Percentiles rank a stretch among this genome's conserved stretches.
phyloP scores from a whole-genome alignment of 2,888 invertebrate species.

The Coenonympha arcania region DNA sequence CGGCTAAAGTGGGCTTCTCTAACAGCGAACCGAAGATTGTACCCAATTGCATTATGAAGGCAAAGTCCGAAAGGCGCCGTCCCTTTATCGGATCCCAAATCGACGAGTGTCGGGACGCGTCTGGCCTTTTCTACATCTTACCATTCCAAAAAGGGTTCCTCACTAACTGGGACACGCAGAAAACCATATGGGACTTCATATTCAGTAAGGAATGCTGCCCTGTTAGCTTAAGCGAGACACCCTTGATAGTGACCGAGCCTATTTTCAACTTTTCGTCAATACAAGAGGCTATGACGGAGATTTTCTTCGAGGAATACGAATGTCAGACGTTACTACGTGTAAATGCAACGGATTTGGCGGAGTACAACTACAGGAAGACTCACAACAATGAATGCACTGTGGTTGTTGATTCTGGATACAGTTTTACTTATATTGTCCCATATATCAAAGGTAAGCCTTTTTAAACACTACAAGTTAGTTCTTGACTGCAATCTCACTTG shows the following conservation, averaged over 20 bases:
- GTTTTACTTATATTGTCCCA: constrained; percentile 95
- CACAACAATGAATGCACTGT: constrained; percentile 80
- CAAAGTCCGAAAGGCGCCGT: constrained; percentile 94
- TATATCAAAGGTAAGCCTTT: constrained; percentile 83
- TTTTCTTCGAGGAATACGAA: constrained; percentile 98
- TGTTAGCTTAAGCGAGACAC: constrained; percentile 83
- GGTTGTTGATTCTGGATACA: constrained; percentile 95
- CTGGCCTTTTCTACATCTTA: constrained; percentile 93
- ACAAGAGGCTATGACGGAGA: constrained; percentile 95
- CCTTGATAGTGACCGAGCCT: constrained; percentile 93
- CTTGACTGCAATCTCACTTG: too few species aligned
- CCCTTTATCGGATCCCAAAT: constrained; percentile 94
- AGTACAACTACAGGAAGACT: constrained; percentile 76
- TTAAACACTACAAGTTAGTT: too few species aligned
- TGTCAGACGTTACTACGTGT: constrained; percentile 86
- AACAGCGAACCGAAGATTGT: constrained; percentile 81
- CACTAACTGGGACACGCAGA: constrained; percentile 96
- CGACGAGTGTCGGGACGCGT: constrained; percentile 96
- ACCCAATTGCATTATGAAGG: constrained; percentile 98
- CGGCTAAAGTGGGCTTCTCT: constrained; percentile 88
- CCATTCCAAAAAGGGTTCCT: constrained; percentile 96
- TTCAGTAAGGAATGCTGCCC: constrained; percentile 90
- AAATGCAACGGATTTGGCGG: constrained; percentile 86
- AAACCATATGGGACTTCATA: constrained; percentile 96
- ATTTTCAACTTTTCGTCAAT: constrained; percentile 92